Evolutionary conservation across 2,113 vertebrate species (phyloP).

Genomic region (Antechinus stuartii): DNA sequence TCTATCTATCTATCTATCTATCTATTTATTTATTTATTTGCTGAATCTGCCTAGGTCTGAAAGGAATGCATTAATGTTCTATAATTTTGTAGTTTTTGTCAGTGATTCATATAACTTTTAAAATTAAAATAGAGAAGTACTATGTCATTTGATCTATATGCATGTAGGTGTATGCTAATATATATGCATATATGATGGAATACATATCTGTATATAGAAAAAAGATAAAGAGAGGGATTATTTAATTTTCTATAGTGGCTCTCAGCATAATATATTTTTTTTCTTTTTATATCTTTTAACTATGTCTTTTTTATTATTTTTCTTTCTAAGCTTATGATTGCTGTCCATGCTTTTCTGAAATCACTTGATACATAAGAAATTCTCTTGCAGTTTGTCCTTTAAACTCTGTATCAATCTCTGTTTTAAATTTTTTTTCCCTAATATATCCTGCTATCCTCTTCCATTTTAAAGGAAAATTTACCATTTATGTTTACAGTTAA

Average conservation of each 20-base stretch:
- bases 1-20: background rate
- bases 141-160: background rate
- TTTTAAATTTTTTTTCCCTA: background rate
- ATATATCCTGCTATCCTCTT: background rate
- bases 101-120: background rate
- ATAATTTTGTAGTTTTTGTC: background rate
- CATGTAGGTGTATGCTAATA: no score
- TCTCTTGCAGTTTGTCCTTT: background rate
- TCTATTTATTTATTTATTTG: background rate
- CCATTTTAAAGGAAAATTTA: background rate
- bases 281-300: background rate
- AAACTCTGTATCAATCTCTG: background rate
- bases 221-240: background rate
- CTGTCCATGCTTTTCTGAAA: background rate
- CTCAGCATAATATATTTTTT: background rate
- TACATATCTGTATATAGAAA: no score
- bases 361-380: background rate
- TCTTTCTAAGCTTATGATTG: background rate
- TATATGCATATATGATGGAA: no score
- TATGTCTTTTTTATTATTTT: background rate
- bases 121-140: background rate
- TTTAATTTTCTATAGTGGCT: background rate
- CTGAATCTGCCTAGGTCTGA: background rate
- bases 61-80: background rate
- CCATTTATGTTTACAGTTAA: background rate